Conservation (phyloP, 2,888 invertebrate genomes). For the Gari tellinella region DNA sequence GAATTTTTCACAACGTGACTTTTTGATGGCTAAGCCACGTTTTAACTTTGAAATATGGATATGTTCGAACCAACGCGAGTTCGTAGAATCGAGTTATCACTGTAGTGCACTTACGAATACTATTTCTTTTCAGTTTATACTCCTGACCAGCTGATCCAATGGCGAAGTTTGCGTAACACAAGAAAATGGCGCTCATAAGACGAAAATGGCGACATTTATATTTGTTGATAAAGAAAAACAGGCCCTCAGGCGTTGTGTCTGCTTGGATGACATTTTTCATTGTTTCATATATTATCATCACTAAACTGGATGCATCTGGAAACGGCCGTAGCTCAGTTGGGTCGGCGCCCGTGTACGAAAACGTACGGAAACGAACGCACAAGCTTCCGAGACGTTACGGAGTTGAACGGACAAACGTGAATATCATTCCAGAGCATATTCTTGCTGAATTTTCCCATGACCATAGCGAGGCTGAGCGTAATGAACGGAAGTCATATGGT, state of each 20-base stretch:
- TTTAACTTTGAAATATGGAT: no score
- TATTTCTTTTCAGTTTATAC: no score
- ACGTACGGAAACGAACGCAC: neutral
- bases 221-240: constrained; percentile 5
- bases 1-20: no score
- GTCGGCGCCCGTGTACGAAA: neutral
- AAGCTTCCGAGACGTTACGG: no score
- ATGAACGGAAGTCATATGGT: neutral
- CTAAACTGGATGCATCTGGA: constrained; percentile 20
- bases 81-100: no score
- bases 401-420: neutral
- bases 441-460: constrained; percentile 12
- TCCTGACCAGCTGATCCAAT: no score
- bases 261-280: constrained; percentile 27
- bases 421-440: constrained; percentile 7
- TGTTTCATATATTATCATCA: constrained; percentile 30
- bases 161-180: no score
- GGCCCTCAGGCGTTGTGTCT: constrained; percentile 28
- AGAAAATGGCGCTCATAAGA: no score
- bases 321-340: neutral
- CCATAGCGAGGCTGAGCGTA: neutral
- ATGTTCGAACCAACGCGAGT: no score
- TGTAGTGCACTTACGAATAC: no score
- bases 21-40: no score
- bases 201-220: no score